phyloP scores from a whole-genome alignment of 2,797 vertebrate genomes.

The Pseudochromis fuscus region DNA sequence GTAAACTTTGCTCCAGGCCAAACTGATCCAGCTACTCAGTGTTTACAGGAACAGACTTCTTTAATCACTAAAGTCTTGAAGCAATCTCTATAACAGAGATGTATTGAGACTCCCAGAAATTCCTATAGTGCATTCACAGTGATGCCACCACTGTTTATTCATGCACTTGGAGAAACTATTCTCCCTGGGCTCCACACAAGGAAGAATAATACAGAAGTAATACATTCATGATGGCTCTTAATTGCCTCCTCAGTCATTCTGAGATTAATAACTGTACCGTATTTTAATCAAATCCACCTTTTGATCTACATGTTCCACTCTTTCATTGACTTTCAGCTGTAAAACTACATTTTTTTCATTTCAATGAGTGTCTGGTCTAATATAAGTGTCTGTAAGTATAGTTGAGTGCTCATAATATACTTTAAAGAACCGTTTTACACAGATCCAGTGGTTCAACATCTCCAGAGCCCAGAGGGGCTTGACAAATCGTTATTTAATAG shows the following conservation, averaged over 20 bases:
- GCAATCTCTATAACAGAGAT: neutral
- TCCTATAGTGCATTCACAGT: too few species aligned
- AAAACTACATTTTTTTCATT: constrained; percentile 34
- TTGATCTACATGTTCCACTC: neutral
- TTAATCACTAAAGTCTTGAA: too few species aligned
- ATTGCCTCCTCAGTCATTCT: neutral
- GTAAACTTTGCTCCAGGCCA: constrained; percentile 12
- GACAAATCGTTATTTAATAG: constrained; percentile 45
- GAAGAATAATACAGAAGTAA: too few species aligned
- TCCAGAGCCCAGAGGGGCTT: constrained; percentile 7
- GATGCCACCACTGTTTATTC: too few species aligned
- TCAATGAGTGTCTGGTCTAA: neutral
- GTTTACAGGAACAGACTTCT: neutral
- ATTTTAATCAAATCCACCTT: neutral
- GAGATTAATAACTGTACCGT: neutral
- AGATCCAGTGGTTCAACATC: constrained; percentile 33
- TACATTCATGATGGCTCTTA: neutral
- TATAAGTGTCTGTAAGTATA: neutral
- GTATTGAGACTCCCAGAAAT: neutral
- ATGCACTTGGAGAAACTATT: too few species aligned
- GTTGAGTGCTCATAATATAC: constrained; percentile 18
- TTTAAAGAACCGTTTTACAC: constrained; percentile 13
- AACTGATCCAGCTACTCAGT: constrained; percentile 13
- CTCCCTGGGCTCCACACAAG: too few species aligned
- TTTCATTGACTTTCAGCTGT: constrained; percentile 1